A percentile compares a stretch with the other conserved stretches of the same genome.
Conservation (phyloP, 1,140 invertebrate genomes). For the Drosophila murphyi region DNA sequence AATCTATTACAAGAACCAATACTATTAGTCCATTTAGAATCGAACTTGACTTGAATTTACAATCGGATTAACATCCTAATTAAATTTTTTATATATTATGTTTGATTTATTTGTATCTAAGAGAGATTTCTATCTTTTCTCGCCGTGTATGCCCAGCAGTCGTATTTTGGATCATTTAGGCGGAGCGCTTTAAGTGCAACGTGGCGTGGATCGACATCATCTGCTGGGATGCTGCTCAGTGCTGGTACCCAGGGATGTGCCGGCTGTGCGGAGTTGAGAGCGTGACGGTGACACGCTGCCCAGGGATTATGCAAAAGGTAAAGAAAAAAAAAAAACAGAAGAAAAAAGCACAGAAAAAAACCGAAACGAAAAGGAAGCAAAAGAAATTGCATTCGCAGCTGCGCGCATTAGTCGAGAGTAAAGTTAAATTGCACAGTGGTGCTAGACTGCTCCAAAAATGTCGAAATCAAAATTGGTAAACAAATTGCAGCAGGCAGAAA, state of each 20-base stretch:
- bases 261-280: constrained; percentile 30
- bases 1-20: no score
- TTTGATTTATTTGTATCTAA: no score
- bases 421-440: constrained; percentile 36
- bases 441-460: constrained; percentile 7
- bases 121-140: no score
- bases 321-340: neutral
- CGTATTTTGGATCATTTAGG: constrained; percentile 13
- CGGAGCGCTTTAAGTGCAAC: neutral
- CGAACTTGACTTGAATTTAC: no score
- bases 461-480: constrained; percentile 2
- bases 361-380: constrained; percentile 45
- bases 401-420: constrained; percentile 7
- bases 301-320: constrained; percentile 68
- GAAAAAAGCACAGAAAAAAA: no score
- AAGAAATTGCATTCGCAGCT: constrained; percentile 52
- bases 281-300: constrained; percentile 70
- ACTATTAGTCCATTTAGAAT: no score
- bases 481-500: neutral
- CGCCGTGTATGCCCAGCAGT: neutral
- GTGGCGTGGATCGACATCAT: constrained; percentile 7
- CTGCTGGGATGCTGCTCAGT: neutral
- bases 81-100: no score
- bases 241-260: no score
- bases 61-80: no score